Percentiles rank a stretch among this genome's conserved stretches.
These are phyloP conservation scores for Eupithecia exiguata DNA, from an alignment of 2,888 invertebrate genomes.

Conservation along the genomic window DNA sequence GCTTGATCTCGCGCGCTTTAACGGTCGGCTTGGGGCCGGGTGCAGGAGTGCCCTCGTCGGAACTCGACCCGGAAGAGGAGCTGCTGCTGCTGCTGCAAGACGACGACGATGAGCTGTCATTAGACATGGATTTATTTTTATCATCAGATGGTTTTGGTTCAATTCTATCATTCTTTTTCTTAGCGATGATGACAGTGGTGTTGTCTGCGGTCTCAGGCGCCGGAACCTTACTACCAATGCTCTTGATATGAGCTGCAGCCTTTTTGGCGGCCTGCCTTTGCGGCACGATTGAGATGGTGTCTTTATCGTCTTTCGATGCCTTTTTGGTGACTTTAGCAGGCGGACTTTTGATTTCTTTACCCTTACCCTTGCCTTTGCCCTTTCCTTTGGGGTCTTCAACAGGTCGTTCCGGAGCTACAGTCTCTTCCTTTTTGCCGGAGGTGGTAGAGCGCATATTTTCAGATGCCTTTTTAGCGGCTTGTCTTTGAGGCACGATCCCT, in stretches of 20 bases:
- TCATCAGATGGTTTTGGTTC: constrained; percentile 69
- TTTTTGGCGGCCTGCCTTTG: constrained; percentile 96
- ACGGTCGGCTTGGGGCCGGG: constrained; percentile 70
- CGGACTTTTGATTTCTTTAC: constrained; percentile 73
- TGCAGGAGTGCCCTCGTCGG: constrained; percentile 82
- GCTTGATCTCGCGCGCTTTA: constrained; percentile 77
- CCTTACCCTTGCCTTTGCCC: constrained; percentile 74
- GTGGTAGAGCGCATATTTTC: constrained; percentile 91
- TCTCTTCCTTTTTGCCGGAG: constrained; percentile 74
- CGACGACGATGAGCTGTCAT: constrained; percentile 76
- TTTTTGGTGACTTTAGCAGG: constrained; percentile 76
- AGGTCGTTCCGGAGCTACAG: constrained; percentile 60
- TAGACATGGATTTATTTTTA: constrained; percentile 64
- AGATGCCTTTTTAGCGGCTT: constrained; percentile 95
- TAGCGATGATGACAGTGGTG: constrained; percentile 57
- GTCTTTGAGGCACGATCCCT: constrained; percentile 94
- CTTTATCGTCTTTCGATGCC: constrained; percentile 85
- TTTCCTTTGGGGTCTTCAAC: constrained; percentile 72
- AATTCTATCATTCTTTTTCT: constrained; percentile 66
- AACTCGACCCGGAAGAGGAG: constrained; percentile 82
- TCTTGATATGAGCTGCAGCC: constrained; percentile 94
- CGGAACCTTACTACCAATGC: constrained; percentile 84
- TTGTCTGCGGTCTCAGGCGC: constrained; percentile 63
- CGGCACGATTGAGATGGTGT: constrained; percentile 92
- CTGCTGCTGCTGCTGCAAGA: constrained; percentile 41